phyloP scores from a whole-genome alignment of 2,797 vertebrate genomes.

The Gorsachius magnificus region DNA sequence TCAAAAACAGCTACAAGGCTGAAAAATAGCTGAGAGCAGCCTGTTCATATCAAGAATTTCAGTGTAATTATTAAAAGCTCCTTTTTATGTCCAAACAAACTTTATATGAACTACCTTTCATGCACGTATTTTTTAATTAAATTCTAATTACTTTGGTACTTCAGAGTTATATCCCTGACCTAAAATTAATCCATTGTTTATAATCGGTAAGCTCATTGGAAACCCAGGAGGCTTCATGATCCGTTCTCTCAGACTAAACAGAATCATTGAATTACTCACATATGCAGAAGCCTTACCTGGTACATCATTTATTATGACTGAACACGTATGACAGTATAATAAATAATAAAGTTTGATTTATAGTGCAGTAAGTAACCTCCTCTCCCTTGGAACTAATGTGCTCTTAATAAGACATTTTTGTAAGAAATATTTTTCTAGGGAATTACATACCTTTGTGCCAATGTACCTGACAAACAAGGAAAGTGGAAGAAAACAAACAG shows the following conservation, averaged over 20 bases:
- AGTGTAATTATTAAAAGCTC: background rate
- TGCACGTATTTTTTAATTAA: background rate
- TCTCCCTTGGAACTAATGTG: background rate
- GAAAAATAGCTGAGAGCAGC: background rate
- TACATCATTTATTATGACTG: background rate
- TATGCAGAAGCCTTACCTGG: background rate
- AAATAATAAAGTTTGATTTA: background rate
- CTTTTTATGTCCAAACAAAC: background rate
- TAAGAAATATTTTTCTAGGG: background rate
- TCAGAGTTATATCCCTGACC: constrained; percentile 9
- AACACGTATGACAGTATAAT: background rate
- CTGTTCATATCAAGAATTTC: background rate
- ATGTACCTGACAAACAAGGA: background rate
- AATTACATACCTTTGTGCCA: background rate
- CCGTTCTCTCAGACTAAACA: background rate
- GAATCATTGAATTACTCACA: background rate
- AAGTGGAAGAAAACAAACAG: background rate
- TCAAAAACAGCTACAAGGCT: background rate
- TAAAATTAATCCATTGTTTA: constrained; percentile 42
- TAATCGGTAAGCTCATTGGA: background rate
- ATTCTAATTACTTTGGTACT: background rate
- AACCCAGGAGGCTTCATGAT: background rate
- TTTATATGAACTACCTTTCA: background rate
- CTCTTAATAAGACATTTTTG: background rate
- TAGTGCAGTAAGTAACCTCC: background rate